Conservation (phyloP, 1,140 invertebrate genomes). For the Mya arenaria region DNA sequence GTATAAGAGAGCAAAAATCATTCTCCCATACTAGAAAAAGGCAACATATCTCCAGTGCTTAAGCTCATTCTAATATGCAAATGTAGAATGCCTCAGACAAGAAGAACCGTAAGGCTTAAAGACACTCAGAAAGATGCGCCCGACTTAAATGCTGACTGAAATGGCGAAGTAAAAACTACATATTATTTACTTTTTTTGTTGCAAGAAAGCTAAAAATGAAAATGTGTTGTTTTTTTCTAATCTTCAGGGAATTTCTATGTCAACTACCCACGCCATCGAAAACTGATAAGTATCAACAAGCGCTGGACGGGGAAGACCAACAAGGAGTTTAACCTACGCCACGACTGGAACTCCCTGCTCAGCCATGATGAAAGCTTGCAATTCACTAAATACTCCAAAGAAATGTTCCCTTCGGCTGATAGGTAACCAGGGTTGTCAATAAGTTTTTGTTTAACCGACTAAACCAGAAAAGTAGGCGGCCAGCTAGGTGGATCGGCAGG, state of each 20-base stretch:
- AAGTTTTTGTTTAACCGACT: no score
- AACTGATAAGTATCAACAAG: conserved; percentile 83
- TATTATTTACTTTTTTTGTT: neutral
- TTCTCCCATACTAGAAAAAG: no score
- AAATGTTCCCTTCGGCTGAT: conserved; percentile 81
- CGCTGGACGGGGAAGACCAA: conserved; percentile 81
- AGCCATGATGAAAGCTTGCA: conserved; percentile 78
- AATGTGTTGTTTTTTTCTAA: neutral
- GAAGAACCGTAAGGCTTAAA: neutral
- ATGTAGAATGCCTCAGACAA: no score
- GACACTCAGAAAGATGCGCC: no score
- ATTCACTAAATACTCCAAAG: conserved; percentile 78
- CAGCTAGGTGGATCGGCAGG: no score
- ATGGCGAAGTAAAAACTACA: no score
- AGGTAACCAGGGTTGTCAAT: no score
- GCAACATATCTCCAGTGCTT: no score
- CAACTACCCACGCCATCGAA: conserved; percentile 81
- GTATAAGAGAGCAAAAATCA: no score
- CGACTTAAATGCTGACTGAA: no score
- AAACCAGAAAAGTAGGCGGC: no score
- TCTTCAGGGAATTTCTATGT: conserved; percentile 81
- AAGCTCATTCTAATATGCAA: no score
- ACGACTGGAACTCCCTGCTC: conserved; percentile 83
- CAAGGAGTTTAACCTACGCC: conserved; percentile 82
- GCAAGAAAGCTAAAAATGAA: neutral